Evolutionary conservation across 1,140 invertebrate species (phyloP).

Genomic region (Drosophila rhopaloa): DNA sequence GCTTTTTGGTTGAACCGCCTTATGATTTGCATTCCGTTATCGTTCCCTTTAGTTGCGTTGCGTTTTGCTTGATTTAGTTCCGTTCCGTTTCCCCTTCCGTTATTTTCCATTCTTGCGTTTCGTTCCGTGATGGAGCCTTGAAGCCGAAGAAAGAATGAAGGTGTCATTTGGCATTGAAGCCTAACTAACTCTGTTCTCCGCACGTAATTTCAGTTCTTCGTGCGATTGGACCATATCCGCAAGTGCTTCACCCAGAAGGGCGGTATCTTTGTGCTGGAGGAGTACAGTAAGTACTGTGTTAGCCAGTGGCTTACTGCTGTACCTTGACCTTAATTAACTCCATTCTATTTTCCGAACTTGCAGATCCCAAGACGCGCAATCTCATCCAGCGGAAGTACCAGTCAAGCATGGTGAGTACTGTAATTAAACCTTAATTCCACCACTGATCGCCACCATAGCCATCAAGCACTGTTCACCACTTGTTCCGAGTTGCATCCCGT

Average conservation of each 20-base stretch:
- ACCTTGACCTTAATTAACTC: neutral
- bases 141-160: slow-evolving; percentile 10
- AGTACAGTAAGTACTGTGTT: slow-evolving; percentile 93
- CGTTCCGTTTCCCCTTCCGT: slow-evolving; percentile 15
- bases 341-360: slow-evolving; percentile 13
- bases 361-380: slow-evolving; percentile 99
- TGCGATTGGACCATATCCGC: slow-evolving; percentile 98
- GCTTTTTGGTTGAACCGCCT: slow-evolving; percentile 34
- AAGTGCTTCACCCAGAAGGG: slow-evolving; percentile 99
- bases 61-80: slow-evolving; percentile 15
- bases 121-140: slow-evolving; percentile 27
- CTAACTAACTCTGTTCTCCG: slow-evolving; percentile 26
- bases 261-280: slow-evolving; percentile 99
- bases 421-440: neutral
- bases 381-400: slow-evolving; percentile 98
- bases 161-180: slow-evolving; percentile 7
- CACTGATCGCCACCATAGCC: slow-evolving; percentile 19
- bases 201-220: slow-evolving; percentile 97
- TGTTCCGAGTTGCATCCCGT: slow-evolving; percentile 25
- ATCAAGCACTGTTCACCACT: slow-evolving; percentile 15
- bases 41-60: slow-evolving; percentile 13
- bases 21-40: slow-evolving; percentile 23
- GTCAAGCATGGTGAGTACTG: slow-evolving; percentile 96
- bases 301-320: neutral
- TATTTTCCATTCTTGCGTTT: slow-evolving; percentile 39